Evolutionary conservation across 2,888 invertebrate species (phyloP), one percentile per base, ranked within the genome.

Genomic region (Cotesia congregata): DNA sequence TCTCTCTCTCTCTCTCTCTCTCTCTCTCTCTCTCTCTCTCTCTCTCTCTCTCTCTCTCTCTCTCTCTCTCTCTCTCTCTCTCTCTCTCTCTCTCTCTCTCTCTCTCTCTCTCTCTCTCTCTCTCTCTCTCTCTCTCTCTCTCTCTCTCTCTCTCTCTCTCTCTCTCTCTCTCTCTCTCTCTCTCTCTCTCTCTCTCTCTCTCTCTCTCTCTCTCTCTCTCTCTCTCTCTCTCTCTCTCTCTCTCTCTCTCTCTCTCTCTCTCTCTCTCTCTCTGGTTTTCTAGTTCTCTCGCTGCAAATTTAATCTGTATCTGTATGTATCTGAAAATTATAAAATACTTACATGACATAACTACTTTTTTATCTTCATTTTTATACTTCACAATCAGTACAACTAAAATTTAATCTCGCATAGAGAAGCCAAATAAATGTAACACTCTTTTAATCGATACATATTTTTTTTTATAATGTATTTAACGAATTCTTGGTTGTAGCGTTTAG

Each of bases 31-130:
- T 62, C 41, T 7, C 17, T 50, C 50, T 50, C 12, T 50, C n/a
- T 59, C 39, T 73, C 75, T 62, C 41, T 7, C 17, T 50, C 50
- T 50, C 12, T 50, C n/a, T 59, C 39, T 73, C 75, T 62, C 41
- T 7, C 17, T 50, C 50, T 50, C 12, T 50, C n/a, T 59, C 39
- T 73, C 75, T 62, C 41, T 7, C 17, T 50, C 50, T 50, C 12
- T 50, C n/a, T 59, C 39, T 73, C 75, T 62, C 41, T 7, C 17
- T 50, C 50, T 50, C 12, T 50, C n/a, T 59, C 39, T 73, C 75
- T 62, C 41, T 7, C 17, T 50, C 50, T 50, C 12, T 50, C n/a
- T 59, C 39, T 73, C 75, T 62, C 41, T 7, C 17, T 50, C 50
- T 50, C 12, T 50, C n/a, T 59, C 39, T 73, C 75, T 62, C 41